Percentiles rank a stretch among this genome's conserved stretches.
Conservation (phyloP, 2,888 invertebrate species). For the Elysia crispata region DNA sequence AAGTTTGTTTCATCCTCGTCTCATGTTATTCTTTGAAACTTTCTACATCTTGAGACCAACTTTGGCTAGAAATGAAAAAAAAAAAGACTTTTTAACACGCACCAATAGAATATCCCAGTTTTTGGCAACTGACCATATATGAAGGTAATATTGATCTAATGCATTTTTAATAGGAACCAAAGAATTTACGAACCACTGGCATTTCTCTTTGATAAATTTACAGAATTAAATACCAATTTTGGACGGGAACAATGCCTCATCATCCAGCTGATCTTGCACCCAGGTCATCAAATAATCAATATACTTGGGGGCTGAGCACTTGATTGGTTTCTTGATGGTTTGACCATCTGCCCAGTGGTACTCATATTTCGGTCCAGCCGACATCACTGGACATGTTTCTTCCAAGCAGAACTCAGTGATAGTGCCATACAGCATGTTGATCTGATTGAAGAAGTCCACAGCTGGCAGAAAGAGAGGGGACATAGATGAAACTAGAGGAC, state of each 20-base stretch:
- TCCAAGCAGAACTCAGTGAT: slow-evolving; percentile 99
- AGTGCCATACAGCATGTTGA: slow-evolving; percentile 99
- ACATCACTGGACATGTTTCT: slow-evolving; percentile 98
- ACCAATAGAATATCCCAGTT: too few relatives aligned
- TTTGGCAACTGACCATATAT: too few relatives aligned
- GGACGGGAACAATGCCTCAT: slow-evolving; percentile 97
- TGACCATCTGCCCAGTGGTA: slow-evolving; percentile 99
- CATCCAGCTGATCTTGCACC: slow-evolving; percentile 99
- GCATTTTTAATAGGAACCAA: too few relatives aligned
- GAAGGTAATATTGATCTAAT: too few relatives aligned
- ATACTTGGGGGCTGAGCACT: slow-evolving; percentile 99
- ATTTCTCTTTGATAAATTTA: too few relatives aligned
- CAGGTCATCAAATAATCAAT: slow-evolving; percentile 99
- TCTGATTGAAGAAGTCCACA: slow-evolving; percentile 99
- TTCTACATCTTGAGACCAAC: too few relatives aligned
- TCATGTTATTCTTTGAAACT: too few relatives aligned
- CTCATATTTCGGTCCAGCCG: slow-evolving; percentile 98
- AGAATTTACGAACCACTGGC: too few relatives aligned
- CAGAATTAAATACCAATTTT: too few relatives aligned
- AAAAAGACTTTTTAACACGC: too few relatives aligned
- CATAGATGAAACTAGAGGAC: slow-evolving; percentile 78
- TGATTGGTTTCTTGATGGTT: slow-evolving; percentile 97
- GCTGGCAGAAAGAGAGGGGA: slow-evolving; percentile 82
- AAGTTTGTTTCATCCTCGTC: too few relatives aligned
- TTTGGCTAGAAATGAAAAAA: too few relatives aligned